Evolutionary conservation across 2,113 vertebrate genomes (phyloP).

Genomic region (Eudorcas thomsonii): DNA sequence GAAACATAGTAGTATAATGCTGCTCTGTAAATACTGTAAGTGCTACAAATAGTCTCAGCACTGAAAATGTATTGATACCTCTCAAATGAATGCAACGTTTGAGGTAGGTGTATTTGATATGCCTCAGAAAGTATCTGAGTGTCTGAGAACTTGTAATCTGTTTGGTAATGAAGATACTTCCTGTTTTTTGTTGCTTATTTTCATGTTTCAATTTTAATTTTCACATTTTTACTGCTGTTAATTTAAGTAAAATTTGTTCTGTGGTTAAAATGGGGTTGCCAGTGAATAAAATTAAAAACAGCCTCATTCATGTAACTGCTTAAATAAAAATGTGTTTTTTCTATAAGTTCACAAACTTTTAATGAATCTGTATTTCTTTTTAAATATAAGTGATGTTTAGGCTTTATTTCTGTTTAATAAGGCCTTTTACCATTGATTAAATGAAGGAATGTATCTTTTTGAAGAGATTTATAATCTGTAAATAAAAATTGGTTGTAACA

Average conservation of each 20-base stretch:
- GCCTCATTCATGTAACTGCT: conserved; percentile 72
- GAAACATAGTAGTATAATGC: conserved; percentile 74
- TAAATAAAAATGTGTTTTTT: conserved; percentile 74
- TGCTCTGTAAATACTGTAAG: conserved; percentile 78
- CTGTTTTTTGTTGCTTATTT: conserved; percentile 61
- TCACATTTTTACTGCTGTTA: conserved; percentile 70
- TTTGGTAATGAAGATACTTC: conserved; percentile 74
- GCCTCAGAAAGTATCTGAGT: conserved; percentile 59
- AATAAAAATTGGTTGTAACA: conserved; percentile 85
- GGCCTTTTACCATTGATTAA: conserved; percentile 83
- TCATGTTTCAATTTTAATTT: conserved; percentile 70
- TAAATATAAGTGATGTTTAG: conserved; percentile 74
- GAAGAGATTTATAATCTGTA: conserved; percentile 87
- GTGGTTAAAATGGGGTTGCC: conserved; percentile 71
- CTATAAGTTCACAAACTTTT: conserved; percentile 73
- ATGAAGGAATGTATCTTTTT: conserved; percentile 86
- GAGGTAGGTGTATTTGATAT: conserved; percentile 47
- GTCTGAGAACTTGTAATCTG: conserved; percentile 52
- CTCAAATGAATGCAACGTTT: conserved; percentile 59
- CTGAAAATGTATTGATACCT: conserved; percentile 71
- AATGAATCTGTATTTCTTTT: conserved; percentile 80
- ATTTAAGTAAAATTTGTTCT: conserved; percentile 74
- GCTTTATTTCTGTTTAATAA: conserved; percentile 78
- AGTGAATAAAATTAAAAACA: conserved; percentile 63
- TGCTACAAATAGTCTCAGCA: conserved; percentile 76